These are phyloP conservation scores for Limnephilus auricula DNA, from an alignment of 2,888 invertebrate genomes.

Conservation along the genomic window DNA sequence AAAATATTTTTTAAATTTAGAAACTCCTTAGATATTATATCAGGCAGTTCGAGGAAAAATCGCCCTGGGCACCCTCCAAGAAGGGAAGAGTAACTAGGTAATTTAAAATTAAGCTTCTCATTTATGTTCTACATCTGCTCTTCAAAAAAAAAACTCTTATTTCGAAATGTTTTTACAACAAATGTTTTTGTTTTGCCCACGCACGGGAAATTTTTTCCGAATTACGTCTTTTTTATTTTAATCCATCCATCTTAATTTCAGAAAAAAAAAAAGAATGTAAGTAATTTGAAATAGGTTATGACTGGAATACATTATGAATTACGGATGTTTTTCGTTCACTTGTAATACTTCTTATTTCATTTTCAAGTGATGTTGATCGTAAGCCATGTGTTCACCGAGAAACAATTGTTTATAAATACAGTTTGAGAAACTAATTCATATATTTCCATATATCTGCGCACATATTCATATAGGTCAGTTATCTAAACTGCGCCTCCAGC, in stretches of 20 bases:
- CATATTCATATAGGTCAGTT: too few relatives aligned
- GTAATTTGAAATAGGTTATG: not conserved
- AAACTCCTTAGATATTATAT: not conserved
- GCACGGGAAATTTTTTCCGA: not conserved
- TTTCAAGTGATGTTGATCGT: too few relatives aligned
- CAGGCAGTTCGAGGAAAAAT: not conserved
- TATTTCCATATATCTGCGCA: too few relatives aligned
- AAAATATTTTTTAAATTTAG: not conserved
- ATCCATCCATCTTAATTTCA: not conserved
- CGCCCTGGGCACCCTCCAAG: not conserved
- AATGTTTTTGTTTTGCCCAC: not conserved
- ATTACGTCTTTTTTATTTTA: not conserved
- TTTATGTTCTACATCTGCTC: not conserved
- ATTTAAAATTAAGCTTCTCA: not conserved
- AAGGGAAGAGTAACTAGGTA: not conserved
- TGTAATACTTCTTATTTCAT: too few relatives aligned
- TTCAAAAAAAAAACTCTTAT: not conserved
- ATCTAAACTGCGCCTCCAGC: too few relatives aligned
- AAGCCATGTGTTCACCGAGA: too few relatives aligned
- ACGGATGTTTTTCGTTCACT: too few relatives aligned
- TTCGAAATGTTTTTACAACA: not conserved
- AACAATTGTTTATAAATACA: too few relatives aligned
- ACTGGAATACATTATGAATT: not conserved
- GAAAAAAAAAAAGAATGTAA: not conserved
- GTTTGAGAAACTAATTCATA: too few relatives aligned